Evolutionary conservation across 2,113 vertebrate genomes (phyloP).

Genomic region (Promerops cafer): DNA sequence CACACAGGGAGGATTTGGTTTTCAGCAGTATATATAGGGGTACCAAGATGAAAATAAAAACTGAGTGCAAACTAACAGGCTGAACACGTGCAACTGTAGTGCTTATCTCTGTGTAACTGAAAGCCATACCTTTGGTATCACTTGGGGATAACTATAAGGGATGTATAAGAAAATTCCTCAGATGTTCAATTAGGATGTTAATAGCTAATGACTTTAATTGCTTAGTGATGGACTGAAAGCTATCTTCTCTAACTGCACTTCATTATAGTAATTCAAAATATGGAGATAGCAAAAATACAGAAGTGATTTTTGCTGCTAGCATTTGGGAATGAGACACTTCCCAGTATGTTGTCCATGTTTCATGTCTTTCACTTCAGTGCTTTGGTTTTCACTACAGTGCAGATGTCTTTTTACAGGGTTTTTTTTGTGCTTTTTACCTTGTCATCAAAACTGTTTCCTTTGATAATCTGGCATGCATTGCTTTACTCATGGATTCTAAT

Average conservation of each 20-base stretch:
- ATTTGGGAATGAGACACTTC: background rate
- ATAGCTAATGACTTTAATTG: background rate
- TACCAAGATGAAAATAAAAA: background rate
- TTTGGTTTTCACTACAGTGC: background rate
- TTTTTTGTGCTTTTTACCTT: background rate
- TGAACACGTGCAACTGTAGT: background rate
- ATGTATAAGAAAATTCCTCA: background rate
- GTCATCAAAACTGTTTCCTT: background rate
- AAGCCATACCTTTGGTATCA: rapidly evolving
- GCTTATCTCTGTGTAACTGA: background rate
- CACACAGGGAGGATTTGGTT: background rate
- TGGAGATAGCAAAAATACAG: background rate
- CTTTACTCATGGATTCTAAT: background rate
- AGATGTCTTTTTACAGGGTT: background rate
- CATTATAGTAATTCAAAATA: background rate
- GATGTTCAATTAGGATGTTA: background rate
- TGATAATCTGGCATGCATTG: background rate
- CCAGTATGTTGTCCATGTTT: background rate
- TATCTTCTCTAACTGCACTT: background rate
- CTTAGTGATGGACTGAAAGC: background rate
- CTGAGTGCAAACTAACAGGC: background rate
- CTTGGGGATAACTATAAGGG: background rate
- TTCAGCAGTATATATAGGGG: background rate
- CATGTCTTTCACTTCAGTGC: background rate
- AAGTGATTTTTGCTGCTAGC: background rate